Percentiles rank a stretch among this genome's conserved stretches.
Conservation (phyloP, 2,888 invertebrate genomes). For the Pyralis farinalis region DNA sequence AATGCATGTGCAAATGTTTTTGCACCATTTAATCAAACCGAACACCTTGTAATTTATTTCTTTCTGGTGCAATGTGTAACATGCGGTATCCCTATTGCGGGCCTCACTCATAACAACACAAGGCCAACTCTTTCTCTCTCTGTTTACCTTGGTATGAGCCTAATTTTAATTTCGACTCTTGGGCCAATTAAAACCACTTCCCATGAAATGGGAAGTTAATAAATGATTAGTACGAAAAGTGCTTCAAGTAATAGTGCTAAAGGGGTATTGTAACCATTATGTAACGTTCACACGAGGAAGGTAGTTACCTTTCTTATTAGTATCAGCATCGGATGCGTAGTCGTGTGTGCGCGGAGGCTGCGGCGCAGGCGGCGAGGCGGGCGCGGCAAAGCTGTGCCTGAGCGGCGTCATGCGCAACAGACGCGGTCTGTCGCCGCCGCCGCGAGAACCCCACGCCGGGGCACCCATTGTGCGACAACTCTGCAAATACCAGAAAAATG, state of each 20-base stretch:
- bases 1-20: too few relatives aligned
- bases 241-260: not conserved
- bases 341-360: conserved; percentile 61
- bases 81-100: too few relatives aligned
- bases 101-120: too few relatives aligned
- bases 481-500: conserved; percentile 19
- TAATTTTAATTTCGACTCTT: too few relatives aligned
- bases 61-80: too few relatives aligned
- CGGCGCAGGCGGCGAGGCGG: conserved; percentile 66
- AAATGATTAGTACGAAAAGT: conserved; percentile 7
- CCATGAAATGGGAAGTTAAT: too few relatives aligned
- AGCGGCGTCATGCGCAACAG: conserved; percentile 81
- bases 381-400: conserved; percentile 79
- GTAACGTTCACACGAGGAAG: conserved; percentile 9
- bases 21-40: too few relatives aligned
- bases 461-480: conserved; percentile 57
- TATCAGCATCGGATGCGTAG: conserved; percentile 82
- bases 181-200: too few relatives aligned
- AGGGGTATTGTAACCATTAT: not conserved
- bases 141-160: too few relatives aligned
- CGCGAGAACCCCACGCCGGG: conserved; percentile 73
- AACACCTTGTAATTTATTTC: too few relatives aligned
- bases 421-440: conserved; percentile 74
- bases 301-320: conserved; percentile 78
- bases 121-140: too few relatives aligned